Base-by-base conservation (phyloP, 2,113 vertebrate species). In the Mormyrus iriodes region DNA sequence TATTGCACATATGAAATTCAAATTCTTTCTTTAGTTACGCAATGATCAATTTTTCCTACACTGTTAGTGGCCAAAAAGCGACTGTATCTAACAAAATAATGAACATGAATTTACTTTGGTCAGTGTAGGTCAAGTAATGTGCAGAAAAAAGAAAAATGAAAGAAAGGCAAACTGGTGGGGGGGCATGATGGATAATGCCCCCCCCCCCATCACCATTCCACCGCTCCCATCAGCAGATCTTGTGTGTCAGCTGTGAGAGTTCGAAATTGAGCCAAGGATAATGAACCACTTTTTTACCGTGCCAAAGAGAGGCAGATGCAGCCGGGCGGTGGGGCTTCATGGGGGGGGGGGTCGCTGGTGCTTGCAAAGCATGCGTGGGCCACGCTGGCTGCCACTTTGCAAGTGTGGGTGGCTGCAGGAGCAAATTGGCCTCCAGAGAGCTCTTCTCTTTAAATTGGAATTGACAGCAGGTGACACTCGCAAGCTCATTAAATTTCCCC, bases 391-490 rank as follows among this genome's bases (percentile, higher is more conserved):
- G 90, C 65, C 65, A 58, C 88, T 79, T 86, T 90, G 89, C 44
- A 89, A 76, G 76, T n/a, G 51, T 65, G 83, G 73, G 85, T 12
- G 85, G 42, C 42, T 88, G 58, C 89, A 85, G 51, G 35, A 90
- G 85, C 89, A 92, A 92, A 92, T 91, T 90, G 88, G 90, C 48
- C 91, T 90, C 88, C 21, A 39, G 90, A 89, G 90, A 92, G 90
- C 85, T 85, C 85, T 65, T 89, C 85, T 46, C 61, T 44, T 92
- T 82, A 91, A 92, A 92, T 92, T 90, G 88, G 91, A 92, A 92
- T 89, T 91, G 91, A 90, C 91, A 92, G 92, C 89, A 92, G 91
- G 91, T 92, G 90, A 92, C 90, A 90, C 89, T 91, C 49, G 90
- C 90, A 90, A 79, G 87, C 90, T 91, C 91, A 91, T 91, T 91